Evolutionary conservation across 2,888 invertebrate genomes (phyloP).

Genomic region (Andrena dorsata): DNA sequence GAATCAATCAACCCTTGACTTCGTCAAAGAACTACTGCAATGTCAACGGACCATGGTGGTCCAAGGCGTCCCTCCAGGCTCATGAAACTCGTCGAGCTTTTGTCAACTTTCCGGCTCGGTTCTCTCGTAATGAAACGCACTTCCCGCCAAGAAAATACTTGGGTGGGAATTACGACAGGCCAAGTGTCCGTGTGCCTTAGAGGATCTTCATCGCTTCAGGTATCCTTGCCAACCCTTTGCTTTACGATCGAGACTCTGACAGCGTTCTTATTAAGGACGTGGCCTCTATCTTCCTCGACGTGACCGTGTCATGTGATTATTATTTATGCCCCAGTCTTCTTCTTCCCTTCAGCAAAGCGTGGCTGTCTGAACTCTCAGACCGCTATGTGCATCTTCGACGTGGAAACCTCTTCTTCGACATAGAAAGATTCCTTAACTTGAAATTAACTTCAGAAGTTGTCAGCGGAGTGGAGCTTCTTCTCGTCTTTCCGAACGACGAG

Average conservation of each 20-base stretch:
- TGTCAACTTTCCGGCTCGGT: slow-evolving; percentile 33
- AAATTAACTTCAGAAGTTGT: neutral
- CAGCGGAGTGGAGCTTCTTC: neutral
- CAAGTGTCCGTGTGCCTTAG: slow-evolving; percentile 27
- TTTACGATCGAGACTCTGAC: slow-evolving; percentile 57
- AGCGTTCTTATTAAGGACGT: slow-evolving; percentile 65
- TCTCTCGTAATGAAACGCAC: slow-evolving; percentile 55
- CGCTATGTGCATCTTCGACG: neutral
- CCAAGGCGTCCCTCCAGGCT: slow-evolving; percentile 23
- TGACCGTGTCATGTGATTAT: slow-evolving; percentile 69
- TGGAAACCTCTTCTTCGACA: no score
- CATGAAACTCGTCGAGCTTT: slow-evolving; percentile 56
- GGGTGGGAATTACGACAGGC: slow-evolving; percentile 10
- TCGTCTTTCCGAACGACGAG: neutral
- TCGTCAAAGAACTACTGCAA: slow-evolving; percentile 16
- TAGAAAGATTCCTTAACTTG: neutral
- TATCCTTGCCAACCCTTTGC: slow-evolving; percentile 49
- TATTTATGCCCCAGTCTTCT: slow-evolving; percentile 66
- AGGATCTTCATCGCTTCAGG: slow-evolving; percentile 47
- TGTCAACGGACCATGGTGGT: slow-evolving; percentile 26
- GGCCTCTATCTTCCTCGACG: slow-evolving; percentile 43
- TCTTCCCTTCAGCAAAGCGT: slow-evolving; percentile 45
- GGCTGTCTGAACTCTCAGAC: slow-evolving; percentile 17
- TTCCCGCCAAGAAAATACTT: slow-evolving; percentile 31
- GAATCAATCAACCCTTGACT: slow-evolving; percentile 40